Evolutionary conservation across 2,113 vertebrate species (phyloP).

Genomic region (Salvelinus alpinus): DNA sequence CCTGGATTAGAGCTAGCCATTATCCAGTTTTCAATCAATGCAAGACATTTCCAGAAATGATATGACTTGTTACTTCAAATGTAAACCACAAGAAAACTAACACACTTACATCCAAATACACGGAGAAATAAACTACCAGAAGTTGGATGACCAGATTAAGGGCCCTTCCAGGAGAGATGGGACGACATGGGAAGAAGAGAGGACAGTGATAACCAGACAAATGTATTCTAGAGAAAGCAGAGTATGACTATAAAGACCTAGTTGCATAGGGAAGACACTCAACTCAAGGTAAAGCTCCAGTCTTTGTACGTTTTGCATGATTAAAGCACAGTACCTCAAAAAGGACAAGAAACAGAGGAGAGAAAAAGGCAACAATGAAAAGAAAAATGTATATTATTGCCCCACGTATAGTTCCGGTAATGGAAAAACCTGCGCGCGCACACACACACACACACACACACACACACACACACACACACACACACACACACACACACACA

Average conservation of each 20-base stretch:
- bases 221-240: background rate
- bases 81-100: background rate
- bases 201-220: no score
- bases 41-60: background rate
- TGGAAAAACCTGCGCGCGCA: constrained; percentile 1
- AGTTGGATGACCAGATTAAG: background rate
- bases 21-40: no score
- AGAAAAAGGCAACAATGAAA: constrained; percentile 51
- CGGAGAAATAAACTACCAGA: background rate
- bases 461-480: no score
- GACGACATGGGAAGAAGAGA: no score
- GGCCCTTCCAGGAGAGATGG: background rate
- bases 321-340: constrained; percentile 45
- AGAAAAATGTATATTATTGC: constrained; percentile 54
- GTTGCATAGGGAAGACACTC: constrained; percentile 62
- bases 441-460: background rate
- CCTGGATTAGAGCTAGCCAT: no score
- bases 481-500: background rate
- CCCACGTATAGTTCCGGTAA: constrained; percentile 43
- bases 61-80: background rate
- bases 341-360: constrained; percentile 22
- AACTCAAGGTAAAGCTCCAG: constrained; percentile 56
- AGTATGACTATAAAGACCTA: constrained; percentile 45
- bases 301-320: constrained; percentile 40
- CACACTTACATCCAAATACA: background rate